These are phyloP conservation scores for Muscicapa striata DNA, from an alignment of 2,797 vertebrate genomes.

Conservation along the genomic window DNA sequence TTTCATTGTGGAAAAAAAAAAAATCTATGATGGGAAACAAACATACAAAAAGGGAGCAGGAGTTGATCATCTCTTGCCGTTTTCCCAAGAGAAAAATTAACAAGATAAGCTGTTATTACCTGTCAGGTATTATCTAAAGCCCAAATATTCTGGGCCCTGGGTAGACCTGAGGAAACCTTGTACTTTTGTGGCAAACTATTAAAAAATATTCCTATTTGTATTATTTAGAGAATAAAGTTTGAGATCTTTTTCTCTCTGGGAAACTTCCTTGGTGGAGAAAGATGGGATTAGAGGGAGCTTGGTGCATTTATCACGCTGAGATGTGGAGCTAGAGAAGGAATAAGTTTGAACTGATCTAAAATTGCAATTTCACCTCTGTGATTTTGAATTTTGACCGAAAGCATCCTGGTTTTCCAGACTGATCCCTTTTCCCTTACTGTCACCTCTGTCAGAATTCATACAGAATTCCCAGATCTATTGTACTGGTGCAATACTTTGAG, in stretches of 20 bases:
- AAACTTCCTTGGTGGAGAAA: background rate
- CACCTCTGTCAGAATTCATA: background rate
- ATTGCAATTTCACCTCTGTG: background rate
- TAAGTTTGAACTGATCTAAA: background rate
- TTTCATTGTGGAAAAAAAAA: slow-evolving; percentile 61
- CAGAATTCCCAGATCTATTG: background rate
- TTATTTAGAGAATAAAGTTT: background rate
- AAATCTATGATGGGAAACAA: slow-evolving; percentile 31
- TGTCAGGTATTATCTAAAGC: background rate
- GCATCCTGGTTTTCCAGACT: background rate
- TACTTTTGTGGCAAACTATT: background rate
- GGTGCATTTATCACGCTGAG: background rate
- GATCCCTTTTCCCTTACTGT: background rate
- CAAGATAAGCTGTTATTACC: slow-evolving; percentile 17
- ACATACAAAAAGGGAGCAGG: background rate
- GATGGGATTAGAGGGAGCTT: background rate
- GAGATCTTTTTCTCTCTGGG: background rate
- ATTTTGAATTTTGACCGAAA: background rate
- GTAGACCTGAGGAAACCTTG: background rate
- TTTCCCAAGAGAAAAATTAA: slow-evolving; percentile 54
- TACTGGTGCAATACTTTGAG: background rate
- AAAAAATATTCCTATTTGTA: background rate
- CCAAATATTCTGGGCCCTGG: background rate
- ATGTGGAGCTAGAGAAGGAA: background rate
- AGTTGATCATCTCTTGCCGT: background rate